Percentiles rank a stretch among this genome's conserved stretches.
phyloP scores from a whole-genome alignment of 2,888 invertebrate species.

The Drosophila hamatofila region DNA sequence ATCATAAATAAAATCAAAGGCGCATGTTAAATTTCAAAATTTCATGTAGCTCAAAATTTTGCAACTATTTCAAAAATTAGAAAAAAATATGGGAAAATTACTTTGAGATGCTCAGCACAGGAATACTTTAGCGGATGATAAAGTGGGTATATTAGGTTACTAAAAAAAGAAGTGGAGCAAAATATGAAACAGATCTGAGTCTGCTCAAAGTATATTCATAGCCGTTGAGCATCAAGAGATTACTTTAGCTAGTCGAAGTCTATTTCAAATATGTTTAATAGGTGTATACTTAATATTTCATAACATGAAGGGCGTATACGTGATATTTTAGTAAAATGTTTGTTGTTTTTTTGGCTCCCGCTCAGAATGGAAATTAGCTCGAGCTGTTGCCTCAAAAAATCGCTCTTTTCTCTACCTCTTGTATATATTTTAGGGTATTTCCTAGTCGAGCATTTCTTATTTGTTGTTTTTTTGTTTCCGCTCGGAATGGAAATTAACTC shows the following conservation, averaged over 20 bases:
- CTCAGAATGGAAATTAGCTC: too few relatives aligned
- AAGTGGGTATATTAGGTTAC: neutral
- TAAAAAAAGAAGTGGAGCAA: too few relatives aligned
- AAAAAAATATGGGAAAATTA: slow-evolving; percentile 31
- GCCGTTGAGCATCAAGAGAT: neutral
- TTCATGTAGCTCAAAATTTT: slow-evolving; percentile 16
- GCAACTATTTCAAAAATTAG: neutral
- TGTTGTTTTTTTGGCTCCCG: too few relatives aligned
- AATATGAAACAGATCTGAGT: neutral
- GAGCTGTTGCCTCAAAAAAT: too few relatives aligned
- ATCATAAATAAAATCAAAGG: slow-evolving; percentile 51
- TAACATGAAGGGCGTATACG: neutral
- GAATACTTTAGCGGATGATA: too few relatives aligned
- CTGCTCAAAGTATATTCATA: neutral
- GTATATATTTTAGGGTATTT: too few relatives aligned
- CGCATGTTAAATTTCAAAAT: slow-evolving; percentile 51
- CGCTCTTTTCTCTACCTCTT: too few relatives aligned
- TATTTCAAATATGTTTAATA: neutral
- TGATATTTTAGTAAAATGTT: too few relatives aligned
- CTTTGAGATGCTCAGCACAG: slow-evolving; percentile 27
- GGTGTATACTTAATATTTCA: neutral
- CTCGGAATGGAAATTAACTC: slow-evolving; percentile 69
- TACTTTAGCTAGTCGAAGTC: neutral
- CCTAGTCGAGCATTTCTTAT: neutral
- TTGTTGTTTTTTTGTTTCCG: slow-evolving; percentile 47